Base-by-base conservation (phyloP, 2,888 invertebrate species). In the Troides oblongomaculatus region DNA sequence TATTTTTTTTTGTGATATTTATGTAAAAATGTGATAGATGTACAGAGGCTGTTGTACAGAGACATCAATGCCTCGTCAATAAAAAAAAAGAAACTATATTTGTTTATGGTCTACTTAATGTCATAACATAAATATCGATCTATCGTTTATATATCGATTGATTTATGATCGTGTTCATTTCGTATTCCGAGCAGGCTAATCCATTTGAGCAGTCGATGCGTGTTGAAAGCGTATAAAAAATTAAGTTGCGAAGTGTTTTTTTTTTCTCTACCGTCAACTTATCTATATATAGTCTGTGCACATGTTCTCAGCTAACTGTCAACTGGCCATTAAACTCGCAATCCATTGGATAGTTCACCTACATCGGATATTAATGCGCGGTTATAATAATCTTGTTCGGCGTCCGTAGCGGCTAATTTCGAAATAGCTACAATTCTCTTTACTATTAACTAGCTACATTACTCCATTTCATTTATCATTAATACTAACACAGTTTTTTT, bases 111-210 rank as follows among this genome's bases (percentile, higher is more conserved):
- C 57, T 12, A 68, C 14, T 18, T 21, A 17, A 17, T 65, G 69
- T 69, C 65, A 57, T 64, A 69, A 69, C 61, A 62, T 65, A 65
- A 69, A 69, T 57, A 46, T 62, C 64, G 61, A 57, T 65, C 56
- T 64, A 69, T 69, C 46, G 69, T 43, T 65, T 69, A 66, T 59
- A 59, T 66, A 70, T 70, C 66, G 62, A 70, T 70, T 70, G 66
- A 66, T 70, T 62, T 65, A 65, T 43, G 30, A 30, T 58, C 12
- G 65, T 62, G 56, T 62, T 18, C 61, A 62, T 58, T 65, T 69
- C 57, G 23, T 61, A 69, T 62, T 57, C 69, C 57, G 64, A 64
- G 25, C 61, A 62, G 64, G 57, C 68, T 62, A 56, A 46, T 59
- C 58, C 46, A 62, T 43, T 65, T 56, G 56, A 18, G 25, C 57